Base-by-base conservation (phyloP, 2,797 vertebrate genomes). In the Heteromormyrus szaboi region DNA sequence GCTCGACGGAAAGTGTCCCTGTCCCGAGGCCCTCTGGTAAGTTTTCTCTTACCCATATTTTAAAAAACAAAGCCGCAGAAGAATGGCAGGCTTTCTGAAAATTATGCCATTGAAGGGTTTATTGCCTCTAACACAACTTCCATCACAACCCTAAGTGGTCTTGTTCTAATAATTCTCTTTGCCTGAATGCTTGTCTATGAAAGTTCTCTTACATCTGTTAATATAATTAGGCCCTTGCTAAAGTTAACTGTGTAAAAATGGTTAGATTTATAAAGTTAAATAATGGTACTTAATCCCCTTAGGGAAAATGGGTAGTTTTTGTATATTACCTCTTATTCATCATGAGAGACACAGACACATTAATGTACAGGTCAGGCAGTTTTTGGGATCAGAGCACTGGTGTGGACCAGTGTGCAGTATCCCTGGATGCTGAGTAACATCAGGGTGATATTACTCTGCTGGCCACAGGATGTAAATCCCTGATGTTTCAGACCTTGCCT, bases 1-100 rank as follows among this genome's bases (percentile, higher is more conserved):
- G 98, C 95, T 99, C 92, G 98, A 99, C 89, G 98, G 98, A 0
- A 99, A 98, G 89, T 97, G 98, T 90, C 95, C 96, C 88, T 99
- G 98, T 90, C 98, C 98, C 0, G 98, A 99, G 37, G 97, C 98
- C 1, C 92, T 99, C 90, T 94, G 97, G 98, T 99, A 95, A 95
- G 94, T 91, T 22, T 11, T 29, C 19, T 44, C 87, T 6, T 90
- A 3, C 88, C 54, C 81, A 11, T 86, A 51, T 90, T 76, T 91
- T 81, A 14, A 46, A 81, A 81, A 81, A 44, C 14, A n/a, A 17
- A 81, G 14, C 29, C 14, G 11, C 11, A 19, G 41, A 81, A n/a
- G 19, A 19, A 72, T 72, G 12, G 3, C 29, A 72, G 29, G 29
- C 25, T 37, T 12, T 72, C 29, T 72, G 65, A 72, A 72, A 37